Percentiles rank a stretch among this genome's conserved stretches.
Evolutionary conservation across 2,888 invertebrate species (phyloP).

Genomic region (Tineola bisselliella): DNA sequence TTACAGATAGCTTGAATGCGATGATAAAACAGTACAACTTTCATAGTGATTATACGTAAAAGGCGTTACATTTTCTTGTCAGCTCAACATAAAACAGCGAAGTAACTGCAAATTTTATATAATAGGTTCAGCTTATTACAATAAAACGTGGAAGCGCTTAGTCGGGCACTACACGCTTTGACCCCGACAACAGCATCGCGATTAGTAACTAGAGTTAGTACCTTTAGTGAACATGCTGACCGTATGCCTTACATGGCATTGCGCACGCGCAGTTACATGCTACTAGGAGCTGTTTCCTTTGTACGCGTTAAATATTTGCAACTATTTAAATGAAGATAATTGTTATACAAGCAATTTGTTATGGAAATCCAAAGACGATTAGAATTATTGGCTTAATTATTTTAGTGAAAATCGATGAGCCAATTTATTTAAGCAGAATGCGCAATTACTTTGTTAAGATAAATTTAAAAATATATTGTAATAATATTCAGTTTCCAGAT

Average conservation of each 20-base stretch:
- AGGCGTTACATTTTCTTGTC: slow-evolving; percentile 11
- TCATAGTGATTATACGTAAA: not conserved
- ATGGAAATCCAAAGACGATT: too few species aligned
- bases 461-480: too few species aligned
- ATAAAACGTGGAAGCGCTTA: slow-evolving; percentile 45
- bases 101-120: slow-evolving; percentile 10
- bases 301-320: not conserved
- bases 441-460: too few species aligned
- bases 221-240: slow-evolving; percentile 25
- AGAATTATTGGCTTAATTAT: not conserved
- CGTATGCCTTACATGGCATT: slow-evolving; percentile 31
- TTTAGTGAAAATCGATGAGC: not conserved
- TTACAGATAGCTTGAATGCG: not conserved
- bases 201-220: slow-evolving; percentile 47
- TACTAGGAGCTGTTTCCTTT: not conserved
- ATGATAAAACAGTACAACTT: not conserved
- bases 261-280: slow-evolving; percentile 22
- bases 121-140: slow-evolving; percentile 43
- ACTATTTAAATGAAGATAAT: not conserved
- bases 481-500: too few species aligned
- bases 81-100: not conserved
- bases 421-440: too few species aligned
- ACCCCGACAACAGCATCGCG: slow-evolving; percentile 45
- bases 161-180: slow-evolving; percentile 40
- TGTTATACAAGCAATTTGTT: too few species aligned